Base-by-base conservation (phyloP, 2,888 invertebrate species). In the Tanytarsus gracilentus region DNA sequence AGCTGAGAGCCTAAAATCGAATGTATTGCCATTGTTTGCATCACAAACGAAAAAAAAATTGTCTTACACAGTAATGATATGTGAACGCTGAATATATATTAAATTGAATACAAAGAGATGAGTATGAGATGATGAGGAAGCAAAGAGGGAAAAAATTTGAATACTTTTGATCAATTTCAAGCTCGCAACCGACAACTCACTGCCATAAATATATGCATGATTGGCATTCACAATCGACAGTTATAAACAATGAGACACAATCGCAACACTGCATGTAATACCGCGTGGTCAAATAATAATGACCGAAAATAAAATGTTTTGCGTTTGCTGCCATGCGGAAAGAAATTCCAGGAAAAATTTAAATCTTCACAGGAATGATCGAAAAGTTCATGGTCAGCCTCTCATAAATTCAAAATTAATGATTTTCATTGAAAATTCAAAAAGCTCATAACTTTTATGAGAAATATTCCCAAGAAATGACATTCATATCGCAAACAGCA, bases 121-220 rank as follows among this genome's bases (percentile, higher is more conserved):
- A 44, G 50, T 29, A 50, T 50, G 53, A 53, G 53, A 29, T 53
- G 53, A 52, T 30, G 52, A 25, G 36, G 16, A 36, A 36, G n/a
- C 14, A 36, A 36, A 14, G 36, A 36, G 16, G 4, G 14, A 36
- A 36, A 33, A 39, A 33, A 53, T 53, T 53, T 53, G 53, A 53
- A 53, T 53, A 53, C 53, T 33, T 51, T 53, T 53, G 53, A 53
- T 53, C 53, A 53, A 53, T 36, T 53, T 53, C 44, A 23, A 44
- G n/a, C n/a, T n/a, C n/a, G n/a, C n/a, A n/a, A n/a, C n/a, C 44
- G 18, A 9, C 36, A 16, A 14, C 36, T 36, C 36, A 36, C n/a
- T 36, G 36, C 36, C 36, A 36, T 36, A 36, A 14, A 14, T 36
- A 36, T 36, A 16, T 36, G 36, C 36, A n/a, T 29, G 6, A 7